Conservation (phyloP, 2,113 vertebrate species). For the Cololabis saira region DNA sequence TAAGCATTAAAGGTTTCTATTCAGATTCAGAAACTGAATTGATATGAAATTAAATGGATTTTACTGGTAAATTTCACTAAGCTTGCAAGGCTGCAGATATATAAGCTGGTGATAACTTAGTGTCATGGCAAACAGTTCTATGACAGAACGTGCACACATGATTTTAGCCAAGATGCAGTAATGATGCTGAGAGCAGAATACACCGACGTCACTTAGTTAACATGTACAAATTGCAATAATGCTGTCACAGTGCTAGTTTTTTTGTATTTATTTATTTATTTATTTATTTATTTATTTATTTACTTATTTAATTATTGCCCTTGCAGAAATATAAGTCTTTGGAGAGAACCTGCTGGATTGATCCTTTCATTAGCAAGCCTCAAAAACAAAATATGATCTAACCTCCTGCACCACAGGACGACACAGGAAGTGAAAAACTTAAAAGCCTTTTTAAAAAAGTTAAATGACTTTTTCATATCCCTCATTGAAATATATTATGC, state of each 20-base stretch:
- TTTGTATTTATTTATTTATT: no score
- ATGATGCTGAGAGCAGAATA: conserved; percentile 5
- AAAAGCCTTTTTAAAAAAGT: no score
- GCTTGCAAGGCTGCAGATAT: conserved; percentile 9
- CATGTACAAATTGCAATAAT: conserved; percentile 16
- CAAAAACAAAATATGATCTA: no score
- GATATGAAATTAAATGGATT: conserved; percentile 11
- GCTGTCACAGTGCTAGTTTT: background rate
- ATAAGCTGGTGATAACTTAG: background rate
- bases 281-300: no score
- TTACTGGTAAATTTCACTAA: conserved; percentile 18
- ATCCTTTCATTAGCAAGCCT: no score
- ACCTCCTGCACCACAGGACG: no score
- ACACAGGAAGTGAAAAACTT: no score
- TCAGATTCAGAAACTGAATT: conserved; percentile 12
- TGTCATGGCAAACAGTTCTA: conserved; percentile 5
- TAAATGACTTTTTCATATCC: no score
- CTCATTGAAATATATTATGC: no score
- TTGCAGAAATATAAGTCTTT: no score
- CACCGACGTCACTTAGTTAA: conserved; percentile 15
- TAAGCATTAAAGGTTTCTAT: conserved; percentile 25
- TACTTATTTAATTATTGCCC: no score
- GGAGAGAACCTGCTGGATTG: no score
- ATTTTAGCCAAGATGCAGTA: conserved; percentile 2
- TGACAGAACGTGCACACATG: background rate